Base-by-base conservation (phyloP, 2,113 vertebrate genomes). In the Syngnathus typhle region DNA sequence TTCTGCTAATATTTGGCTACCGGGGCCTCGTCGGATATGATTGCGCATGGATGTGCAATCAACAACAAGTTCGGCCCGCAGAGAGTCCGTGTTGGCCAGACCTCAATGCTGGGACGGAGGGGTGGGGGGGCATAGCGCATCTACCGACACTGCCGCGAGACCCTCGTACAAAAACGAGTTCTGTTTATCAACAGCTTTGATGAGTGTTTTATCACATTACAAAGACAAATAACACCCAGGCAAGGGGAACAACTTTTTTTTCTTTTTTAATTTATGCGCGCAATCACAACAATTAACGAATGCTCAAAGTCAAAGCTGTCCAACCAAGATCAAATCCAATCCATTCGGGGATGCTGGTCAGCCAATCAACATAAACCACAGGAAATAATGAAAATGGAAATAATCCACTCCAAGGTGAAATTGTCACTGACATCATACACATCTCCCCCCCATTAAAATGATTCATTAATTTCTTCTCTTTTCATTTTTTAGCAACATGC, bases 191-290 rank as follows among this genome's bases (percentile, higher is more conserved):
- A 46, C 54, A 32, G 78, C 85, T 84, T 79, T 89, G 84, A 88
- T 87, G 80, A 86, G 70, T 71, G 80, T 81, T 71, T 74, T 84
- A 78, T 71, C 44, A 36, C 60, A 62, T 83, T 78, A 85, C 82
- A 72, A 75, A 82, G 85, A 68, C 78, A 87, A 88, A 86, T 73
- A 84, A 61, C 43, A 7, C 80, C 75, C 54, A 77, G 79, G 76
- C 70, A 55, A 87, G 74, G 80, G 63, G 66, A 82, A 84, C 76
- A 77, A 59, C 74, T 61, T 79, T 83, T 81, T 82, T 69, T 82
- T 81, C 82, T 69, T 88, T 87, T 88, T 91, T 88, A 90, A 90
- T 87, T 76, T 64, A n/a, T 76, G 62, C 74, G 71, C 77, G 76
- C 79, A 85, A 85, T 88, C 81, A 74, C 80, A 77, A 80, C 80